Evolutionary conservation across 2,888 invertebrate species (phyloP).

Genomic region (Drosophila tanythrix): DNA sequence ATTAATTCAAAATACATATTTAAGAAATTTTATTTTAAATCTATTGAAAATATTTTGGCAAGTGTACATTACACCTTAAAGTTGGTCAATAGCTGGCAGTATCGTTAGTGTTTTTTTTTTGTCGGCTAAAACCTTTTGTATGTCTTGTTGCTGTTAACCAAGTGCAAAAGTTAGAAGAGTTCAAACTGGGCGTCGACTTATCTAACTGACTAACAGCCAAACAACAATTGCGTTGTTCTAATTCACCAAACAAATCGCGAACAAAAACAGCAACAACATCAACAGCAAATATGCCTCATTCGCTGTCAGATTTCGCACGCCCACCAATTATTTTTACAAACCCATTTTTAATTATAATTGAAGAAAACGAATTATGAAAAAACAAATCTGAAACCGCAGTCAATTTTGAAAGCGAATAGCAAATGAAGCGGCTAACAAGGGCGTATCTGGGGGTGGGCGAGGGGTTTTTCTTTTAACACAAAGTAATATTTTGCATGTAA

Average conservation of each 20-base stretch:
- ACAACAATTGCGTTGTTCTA: slow-evolving; percentile 68
- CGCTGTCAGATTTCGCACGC: slow-evolving; percentile 59
- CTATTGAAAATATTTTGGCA: neutral
- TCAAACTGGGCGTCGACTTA: slow-evolving; percentile 31
- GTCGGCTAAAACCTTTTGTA: neutral
- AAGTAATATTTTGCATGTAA: slow-evolving; percentile 10
- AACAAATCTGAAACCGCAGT: slow-evolving; percentile 52
- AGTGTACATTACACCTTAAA: slow-evolving; percentile 8
- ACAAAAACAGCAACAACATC: slow-evolving; percentile 25
- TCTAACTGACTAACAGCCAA: slow-evolving; percentile 31
- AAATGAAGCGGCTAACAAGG: slow-evolving; percentile 65
- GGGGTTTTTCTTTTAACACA: slow-evolving; percentile 2
- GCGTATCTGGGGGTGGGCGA: neutral
- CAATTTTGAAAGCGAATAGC: slow-evolving; percentile 27
- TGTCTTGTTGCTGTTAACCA: slow-evolving; percentile 2
- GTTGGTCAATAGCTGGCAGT: neutral
- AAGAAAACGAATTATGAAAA: slow-evolving; percentile 28
- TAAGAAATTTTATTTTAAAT: neutral
- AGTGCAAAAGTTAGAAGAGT: slow-evolving; percentile 1
- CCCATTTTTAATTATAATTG: slow-evolving; percentile 72
- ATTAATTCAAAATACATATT: neutral
- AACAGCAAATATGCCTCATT: slow-evolving; percentile 41
- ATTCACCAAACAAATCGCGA: slow-evolving; percentile 63
- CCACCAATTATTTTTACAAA: slow-evolving; percentile 74
- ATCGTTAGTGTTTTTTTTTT: slow-evolving; percentile 16